Base-by-base conservation (phyloP, 2,888 invertebrate species). In the Dolomedes plantarius region DNA sequence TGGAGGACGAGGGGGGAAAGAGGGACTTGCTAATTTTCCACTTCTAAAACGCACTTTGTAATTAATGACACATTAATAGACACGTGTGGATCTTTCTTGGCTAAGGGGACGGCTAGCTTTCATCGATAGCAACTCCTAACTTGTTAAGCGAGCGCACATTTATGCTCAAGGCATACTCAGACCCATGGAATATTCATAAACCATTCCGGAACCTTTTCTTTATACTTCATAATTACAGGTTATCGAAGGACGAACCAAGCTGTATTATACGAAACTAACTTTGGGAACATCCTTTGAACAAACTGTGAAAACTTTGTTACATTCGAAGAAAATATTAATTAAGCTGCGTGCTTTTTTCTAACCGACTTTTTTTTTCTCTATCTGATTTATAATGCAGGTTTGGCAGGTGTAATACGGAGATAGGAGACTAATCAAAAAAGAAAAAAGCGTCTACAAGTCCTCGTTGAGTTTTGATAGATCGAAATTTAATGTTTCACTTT, bases 171-270 rank as follows among this genome's bases (percentile, higher is more conserved):
- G 68, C 31, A 23, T 16, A 27, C 29, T 36, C 41, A 29, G 46
- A 67, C 62, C n/a, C 79, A 29, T 72, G 56, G 72, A 79, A 79
- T 79, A 79, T 79, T 79, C 71, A 79, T 79, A 72, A 64, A 71
- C 23, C 56, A 13, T 39, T 16, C 46, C 31, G 0, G 31, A 32
- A 13, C 3, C 7, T 32, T n/a, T 19, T 32, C n/a, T 32, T n/a
- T 31, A n/a, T 64, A 39, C 23, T 16, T 36, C 23, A 32, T 79
- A 79, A 79, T 79, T 79, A 72, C 64, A 32, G 50, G 64, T 41
- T 79, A 28, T 28, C 27, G 65, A 67, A 32, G 32, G 31, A n/a
- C 19, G 32, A 7, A 36, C 5, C 5, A 7, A 36, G 1, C 31
- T n/a, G 32, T 67, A n/a, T 31, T 32, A 31, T 67, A n/a, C 3